Base-by-base conservation (phyloP, 2,113 vertebrate species). In the Malurus elegans region DNA sequence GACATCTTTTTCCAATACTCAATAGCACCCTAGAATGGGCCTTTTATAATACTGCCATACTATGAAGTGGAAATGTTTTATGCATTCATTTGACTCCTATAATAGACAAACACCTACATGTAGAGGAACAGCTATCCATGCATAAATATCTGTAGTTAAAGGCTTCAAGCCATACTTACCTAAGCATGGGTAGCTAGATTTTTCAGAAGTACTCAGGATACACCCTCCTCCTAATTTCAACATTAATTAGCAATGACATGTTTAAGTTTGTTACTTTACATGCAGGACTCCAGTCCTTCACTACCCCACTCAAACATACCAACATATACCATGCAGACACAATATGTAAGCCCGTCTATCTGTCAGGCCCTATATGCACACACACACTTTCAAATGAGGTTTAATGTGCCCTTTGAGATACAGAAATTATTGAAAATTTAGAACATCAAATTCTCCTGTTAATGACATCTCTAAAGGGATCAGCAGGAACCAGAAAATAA, bases 401-500 rank as follows among this genome's bases (percentile, higher is more conserved):
- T 34, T 90, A 91, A 95, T 73, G 62, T 95, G 76, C 62, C 82
- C 67, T 95, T 29, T 17, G 45, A 93, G 72, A 44, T 90, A 72
- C 20, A 51, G 8, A 92, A 93, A 82, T 88, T 14, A 93, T 92
- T 95, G 94, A 92, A 96, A 96, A 87, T 86, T 86, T 25, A 61
- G 80, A 91, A 93, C 80, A 83, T 51, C 54, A 81, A 88, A 92
- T 76, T 97, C 72, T 93, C 18, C 53, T 48, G 47, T 92, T 97
- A 96, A 85, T 2, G 8, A 79, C 53, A 58, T 4, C 66, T 97
- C 58, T 87, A 74, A 96, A 86, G 89, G 36, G 38, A 96, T 28
- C n/a, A 62, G 74, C 40, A 57, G 87, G 73, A 95, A 70, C 56
- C 81, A 69, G 84, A 97, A 96, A 95, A 94, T 90, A 96, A 96